Conservation (phyloP, 2,113 vertebrate genomes). For the Rhinopomastus cyanomelas region DNA sequence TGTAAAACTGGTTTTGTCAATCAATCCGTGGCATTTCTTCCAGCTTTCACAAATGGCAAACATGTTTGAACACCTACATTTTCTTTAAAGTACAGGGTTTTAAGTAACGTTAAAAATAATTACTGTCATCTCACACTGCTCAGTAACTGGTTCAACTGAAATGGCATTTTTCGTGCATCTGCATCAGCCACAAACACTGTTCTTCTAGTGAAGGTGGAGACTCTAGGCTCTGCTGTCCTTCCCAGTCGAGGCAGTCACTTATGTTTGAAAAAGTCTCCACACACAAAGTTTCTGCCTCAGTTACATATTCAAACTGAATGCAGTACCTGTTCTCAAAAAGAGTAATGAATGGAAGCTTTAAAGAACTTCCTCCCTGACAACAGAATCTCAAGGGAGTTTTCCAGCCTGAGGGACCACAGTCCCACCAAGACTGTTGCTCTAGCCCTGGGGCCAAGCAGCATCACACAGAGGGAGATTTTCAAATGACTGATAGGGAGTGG, state of each 20-base stretch:
- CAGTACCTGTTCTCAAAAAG: not conserved
- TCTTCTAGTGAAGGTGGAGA: not conserved
- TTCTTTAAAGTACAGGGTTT: constrained; percentile 11
- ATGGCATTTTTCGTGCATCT: not conserved
- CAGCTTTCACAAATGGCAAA: not conserved
- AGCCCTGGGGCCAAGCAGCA: not conserved
- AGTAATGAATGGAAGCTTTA: not conserved
- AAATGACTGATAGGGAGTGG: not conserved
- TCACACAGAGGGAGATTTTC: not conserved
- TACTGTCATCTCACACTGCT: not conserved
- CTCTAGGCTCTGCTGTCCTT: not conserved
- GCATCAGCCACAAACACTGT: not conserved
- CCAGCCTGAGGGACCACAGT: not conserved
- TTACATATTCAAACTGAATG: not conserved
- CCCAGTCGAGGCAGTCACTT: not conserved
- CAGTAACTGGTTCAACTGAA: not conserved
- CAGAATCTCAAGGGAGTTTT: not conserved
- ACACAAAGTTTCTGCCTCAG: accelerated
- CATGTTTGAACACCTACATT: constrained; percentile 21
- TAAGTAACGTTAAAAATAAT: constrained; percentile 29
- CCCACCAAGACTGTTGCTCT: not conserved
- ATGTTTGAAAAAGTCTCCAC: not conserved
- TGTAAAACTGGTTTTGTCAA: not conserved
- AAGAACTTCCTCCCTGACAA: not conserved
- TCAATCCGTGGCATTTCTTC: constrained; percentile 3